Percentiles rank a stretch among this genome's conserved stretches.
These are phyloP conservation scores for Morone saxatilis DNA, from an alignment of 2,113 vertebrate genomes.

Conservation along the genomic window DNA sequence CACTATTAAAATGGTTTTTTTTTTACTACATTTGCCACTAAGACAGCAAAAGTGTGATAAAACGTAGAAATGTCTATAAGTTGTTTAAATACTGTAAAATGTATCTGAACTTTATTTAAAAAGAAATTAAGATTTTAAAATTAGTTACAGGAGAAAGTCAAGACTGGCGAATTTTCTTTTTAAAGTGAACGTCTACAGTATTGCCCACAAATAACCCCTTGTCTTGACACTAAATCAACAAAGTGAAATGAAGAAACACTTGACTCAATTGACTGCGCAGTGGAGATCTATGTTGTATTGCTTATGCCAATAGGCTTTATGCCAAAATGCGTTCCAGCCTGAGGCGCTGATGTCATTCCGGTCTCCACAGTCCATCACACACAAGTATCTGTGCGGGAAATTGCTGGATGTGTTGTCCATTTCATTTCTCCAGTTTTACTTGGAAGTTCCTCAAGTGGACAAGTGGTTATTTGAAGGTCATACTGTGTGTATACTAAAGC, in stretches of 20 bases:
- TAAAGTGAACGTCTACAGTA: constrained; percentile 29
- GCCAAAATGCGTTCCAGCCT: constrained; percentile 38
- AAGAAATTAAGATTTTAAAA: constrained; percentile 13
- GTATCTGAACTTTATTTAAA: constrained; percentile 28
- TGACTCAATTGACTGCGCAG: constrained; percentile 23
- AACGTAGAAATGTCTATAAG: constrained; percentile 3
- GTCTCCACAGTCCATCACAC: constrained; percentile 40
- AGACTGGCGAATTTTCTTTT: constrained; percentile 23
- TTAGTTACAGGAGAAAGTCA: not conserved
- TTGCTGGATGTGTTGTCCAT: constrained; percentile 8
- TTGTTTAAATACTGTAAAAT: constrained; percentile 33
- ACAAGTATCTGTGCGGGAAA: constrained; percentile 21
- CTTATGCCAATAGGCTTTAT: not conserved
- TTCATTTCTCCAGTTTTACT: constrained; percentile 17
- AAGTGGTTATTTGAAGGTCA: constrained; percentile 60
- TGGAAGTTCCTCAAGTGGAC: constrained; percentile 30
- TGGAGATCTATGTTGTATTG: constrained; percentile 51
- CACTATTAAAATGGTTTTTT: constrained; percentile 8
- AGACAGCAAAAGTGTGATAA: constrained; percentile 16
- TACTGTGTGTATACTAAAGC: constrained; percentile 27
- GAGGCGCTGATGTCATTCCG: constrained; percentile 29
- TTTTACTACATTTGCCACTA: not conserved
- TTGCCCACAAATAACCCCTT: constrained; percentile 55
- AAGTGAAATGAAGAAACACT: constrained; percentile 15
- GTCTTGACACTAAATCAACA: constrained; percentile 39